Conservation (phyloP, 2,888 invertebrate genomes). For the Apotomis betuletana region DNA sequence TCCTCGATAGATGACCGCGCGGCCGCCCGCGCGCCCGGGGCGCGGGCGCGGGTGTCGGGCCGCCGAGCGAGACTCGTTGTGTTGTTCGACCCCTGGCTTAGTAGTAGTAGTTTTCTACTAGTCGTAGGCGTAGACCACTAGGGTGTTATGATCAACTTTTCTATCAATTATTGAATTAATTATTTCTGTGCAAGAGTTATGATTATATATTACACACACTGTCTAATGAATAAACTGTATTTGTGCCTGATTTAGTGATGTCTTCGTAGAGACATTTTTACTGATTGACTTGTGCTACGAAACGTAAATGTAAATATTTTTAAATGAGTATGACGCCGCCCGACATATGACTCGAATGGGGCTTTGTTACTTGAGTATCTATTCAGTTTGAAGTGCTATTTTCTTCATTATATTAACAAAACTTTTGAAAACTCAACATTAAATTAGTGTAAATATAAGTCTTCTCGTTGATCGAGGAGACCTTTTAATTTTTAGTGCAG, state of each 20-base stretch:
- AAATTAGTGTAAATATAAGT: conserved; percentile 67
- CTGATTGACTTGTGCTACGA: conserved; percentile 75
- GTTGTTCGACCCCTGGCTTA: conserved; percentile 82
- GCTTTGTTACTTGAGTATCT: conserved; percentile 75
- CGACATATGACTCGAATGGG: conserved; percentile 75
- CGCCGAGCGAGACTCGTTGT: conserved; percentile 59
- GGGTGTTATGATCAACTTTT: conserved; percentile 82
- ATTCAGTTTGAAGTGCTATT: conserved; percentile 68
- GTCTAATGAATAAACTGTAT: conserved; percentile 70
- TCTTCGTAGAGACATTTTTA: conserved; percentile 81
- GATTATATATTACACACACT: conserved; percentile 77
- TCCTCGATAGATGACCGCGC: conserved; percentile 76
- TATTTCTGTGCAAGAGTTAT: conserved; percentile 82
- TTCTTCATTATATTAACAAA: conserved; percentile 71
- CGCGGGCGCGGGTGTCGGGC: conserved; percentile 56
- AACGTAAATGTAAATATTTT: conserved; percentile 81
- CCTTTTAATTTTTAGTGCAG: conserved; percentile 74
- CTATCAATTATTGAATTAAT: conserved; percentile 80
- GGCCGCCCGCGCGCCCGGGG: conserved; percentile 53
- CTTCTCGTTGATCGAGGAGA: conserved; percentile 68
- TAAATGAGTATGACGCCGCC: conserved; percentile 71
- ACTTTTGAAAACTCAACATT: conserved; percentile 69
- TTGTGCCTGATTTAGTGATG: conserved; percentile 81
- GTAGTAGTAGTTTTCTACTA: conserved; percentile 82
- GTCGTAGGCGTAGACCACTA: conserved; percentile 83